phyloP scores from a whole-genome alignment of 1,140 invertebrate genomes.

The Musca domestica region DNA sequence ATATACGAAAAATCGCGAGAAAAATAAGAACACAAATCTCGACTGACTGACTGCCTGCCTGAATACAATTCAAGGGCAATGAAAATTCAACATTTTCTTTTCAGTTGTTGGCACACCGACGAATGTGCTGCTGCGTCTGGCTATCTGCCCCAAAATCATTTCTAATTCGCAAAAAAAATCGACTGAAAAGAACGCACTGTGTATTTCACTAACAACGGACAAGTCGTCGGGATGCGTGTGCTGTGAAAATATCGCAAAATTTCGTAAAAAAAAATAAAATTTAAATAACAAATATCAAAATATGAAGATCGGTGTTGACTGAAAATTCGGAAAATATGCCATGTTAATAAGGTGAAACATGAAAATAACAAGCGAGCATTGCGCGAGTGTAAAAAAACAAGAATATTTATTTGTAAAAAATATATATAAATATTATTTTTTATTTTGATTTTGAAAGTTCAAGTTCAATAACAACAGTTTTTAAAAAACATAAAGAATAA shows the following conservation, averaged over 20 bases:
- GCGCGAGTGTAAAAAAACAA: not conserved
- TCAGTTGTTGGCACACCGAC: slow-evolving; percentile 9
- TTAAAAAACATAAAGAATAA: slow-evolving; percentile 2
- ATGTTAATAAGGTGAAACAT: slow-evolving; percentile 8
- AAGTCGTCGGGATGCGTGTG: slow-evolving; percentile 3
- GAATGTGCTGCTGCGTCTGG: not conserved
- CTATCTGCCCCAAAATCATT: not conserved
- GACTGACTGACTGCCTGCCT: not conserved
- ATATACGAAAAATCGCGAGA: too few relatives aligned
- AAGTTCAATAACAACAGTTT: slow-evolving; percentile 19
- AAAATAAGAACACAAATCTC: not conserved
- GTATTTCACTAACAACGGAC: slow-evolving; percentile 1
- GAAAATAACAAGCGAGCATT: not conserved
- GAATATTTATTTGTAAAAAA: not conserved
- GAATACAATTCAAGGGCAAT: slow-evolving; percentile 21
- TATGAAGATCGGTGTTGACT: not conserved
- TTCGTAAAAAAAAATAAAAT: slow-evolving; percentile 8
- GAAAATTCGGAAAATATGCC: not conserved
- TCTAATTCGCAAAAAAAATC: not conserved
- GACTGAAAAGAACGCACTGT: not conserved
- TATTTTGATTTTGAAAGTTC: slow-evolving; percentile 16
- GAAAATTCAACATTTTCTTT: slow-evolving; percentile 22
- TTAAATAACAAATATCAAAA: not conserved
- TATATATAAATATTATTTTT: too few relatives aligned
- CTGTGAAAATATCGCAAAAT: slow-evolving; percentile 1